Evolutionary conservation across 64 coral and sea anemone genomes (phyloP).

Genomic region (Exaiptasia diaphana): DNA sequence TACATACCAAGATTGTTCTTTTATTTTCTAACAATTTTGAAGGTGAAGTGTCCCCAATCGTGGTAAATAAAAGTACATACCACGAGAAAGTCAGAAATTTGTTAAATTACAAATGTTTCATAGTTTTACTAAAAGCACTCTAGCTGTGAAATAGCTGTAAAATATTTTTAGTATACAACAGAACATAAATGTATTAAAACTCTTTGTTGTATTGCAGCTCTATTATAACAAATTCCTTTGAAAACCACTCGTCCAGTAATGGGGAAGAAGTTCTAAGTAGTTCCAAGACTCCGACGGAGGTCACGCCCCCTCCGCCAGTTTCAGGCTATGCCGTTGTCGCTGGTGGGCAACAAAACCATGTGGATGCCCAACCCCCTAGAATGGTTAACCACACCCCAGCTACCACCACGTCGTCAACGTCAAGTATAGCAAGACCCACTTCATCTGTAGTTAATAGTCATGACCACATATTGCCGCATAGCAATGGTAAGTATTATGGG

Average conservation of each 20-base stretch:
- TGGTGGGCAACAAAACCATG: conserved; percentile 78
- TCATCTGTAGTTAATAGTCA: conserved; percentile 16
- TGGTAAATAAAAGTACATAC: too few species aligned
- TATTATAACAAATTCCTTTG: conserved; percentile 60
- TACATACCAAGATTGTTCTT: too few species aligned
- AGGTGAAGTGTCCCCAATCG: too few species aligned
- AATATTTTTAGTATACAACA: too few species aligned
- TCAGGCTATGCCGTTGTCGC: conserved; percentile 86
- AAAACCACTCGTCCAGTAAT: conserved; percentile 83
- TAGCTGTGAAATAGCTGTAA: too few species aligned
- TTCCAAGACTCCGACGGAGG: conserved; percentile 40
- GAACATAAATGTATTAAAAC: too few species aligned
- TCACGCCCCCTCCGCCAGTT: conserved; percentile 75
- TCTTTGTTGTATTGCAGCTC: too few species aligned
- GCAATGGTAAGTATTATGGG: conserved; percentile 5
- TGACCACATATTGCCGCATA: conserved; percentile 1
- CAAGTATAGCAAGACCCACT: neutral
- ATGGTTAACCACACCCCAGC: conserved; percentile 61
- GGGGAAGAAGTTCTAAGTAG: conserved; percentile 34
- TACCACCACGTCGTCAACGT: neutral
- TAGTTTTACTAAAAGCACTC: too few species aligned
- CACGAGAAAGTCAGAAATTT: too few species aligned
- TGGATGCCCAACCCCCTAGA: conserved; percentile 56
- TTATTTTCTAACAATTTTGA: too few species aligned
- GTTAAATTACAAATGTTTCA: too few species aligned